Percentiles rank a stretch among this genome's conserved stretches.
phyloP scores from a whole-genome alignment of 2,797 vertebrate species.

The Anguilla anguilla region DNA sequence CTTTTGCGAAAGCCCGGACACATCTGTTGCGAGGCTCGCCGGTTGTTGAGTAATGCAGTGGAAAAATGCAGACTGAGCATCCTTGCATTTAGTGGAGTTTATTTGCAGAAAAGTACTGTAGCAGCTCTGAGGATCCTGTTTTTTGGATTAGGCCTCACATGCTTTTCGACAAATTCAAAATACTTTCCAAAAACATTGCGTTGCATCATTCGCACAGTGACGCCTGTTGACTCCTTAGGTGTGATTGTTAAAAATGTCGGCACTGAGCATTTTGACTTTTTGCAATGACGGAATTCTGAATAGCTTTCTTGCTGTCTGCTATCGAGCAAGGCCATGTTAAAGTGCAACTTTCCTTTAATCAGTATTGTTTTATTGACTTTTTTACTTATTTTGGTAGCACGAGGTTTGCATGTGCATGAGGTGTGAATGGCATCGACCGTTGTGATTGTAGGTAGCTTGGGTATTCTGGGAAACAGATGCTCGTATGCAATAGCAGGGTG shows the following conservation, averaged over 20 bases:
- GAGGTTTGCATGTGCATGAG: neutral
- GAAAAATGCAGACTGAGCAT: neutral
- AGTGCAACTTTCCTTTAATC: neutral
- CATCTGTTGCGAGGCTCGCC: slow-evolving; percentile 1
- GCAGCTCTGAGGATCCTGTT: neutral
- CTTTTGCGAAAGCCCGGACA: neutral
- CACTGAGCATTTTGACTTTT: neutral
- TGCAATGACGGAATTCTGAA: neutral
- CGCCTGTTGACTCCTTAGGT: neutral
- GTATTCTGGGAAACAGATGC: neutral
- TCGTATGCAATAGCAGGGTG: neutral
- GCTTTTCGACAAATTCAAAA: neutral
- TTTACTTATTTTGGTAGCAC: neutral
- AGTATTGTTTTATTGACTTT: neutral
- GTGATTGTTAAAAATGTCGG: neutral
- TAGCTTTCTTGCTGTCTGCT: neutral
- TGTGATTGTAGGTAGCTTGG: neutral
- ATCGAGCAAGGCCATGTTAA: neutral
- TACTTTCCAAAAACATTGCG: neutral
- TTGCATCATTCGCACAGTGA: neutral
- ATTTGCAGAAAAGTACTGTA: neutral
- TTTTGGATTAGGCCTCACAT: slow-evolving; percentile 3
- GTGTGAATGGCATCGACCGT: neutral
- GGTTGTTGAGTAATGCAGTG: slow-evolving; percentile 11
- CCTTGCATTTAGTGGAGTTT: neutral